Evolutionary conservation across 1,140 invertebrate species (phyloP).

Genomic region (Ceratina japonica): DNA sequence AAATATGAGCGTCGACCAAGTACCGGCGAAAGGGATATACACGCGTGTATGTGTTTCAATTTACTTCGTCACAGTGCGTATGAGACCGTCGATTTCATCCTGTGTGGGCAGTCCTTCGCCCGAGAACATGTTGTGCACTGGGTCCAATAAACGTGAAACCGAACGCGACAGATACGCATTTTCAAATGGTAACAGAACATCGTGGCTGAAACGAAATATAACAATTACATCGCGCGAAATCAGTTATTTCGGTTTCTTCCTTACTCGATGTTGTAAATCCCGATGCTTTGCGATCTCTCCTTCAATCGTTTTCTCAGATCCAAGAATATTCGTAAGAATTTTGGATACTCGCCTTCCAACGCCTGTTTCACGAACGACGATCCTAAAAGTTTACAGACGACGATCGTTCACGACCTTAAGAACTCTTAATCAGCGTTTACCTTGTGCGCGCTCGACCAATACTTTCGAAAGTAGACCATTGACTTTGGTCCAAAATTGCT

Average conservation of each 20-base stretch:
- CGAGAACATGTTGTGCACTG: constrained; percentile 91
- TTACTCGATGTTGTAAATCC: constrained; percentile 73
- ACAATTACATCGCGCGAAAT: background rate
- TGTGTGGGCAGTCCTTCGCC: constrained; percentile 81
- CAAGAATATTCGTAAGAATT: constrained; percentile 85
- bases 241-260: constrained; percentile 21
- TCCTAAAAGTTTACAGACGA: constrained; percentile 51
- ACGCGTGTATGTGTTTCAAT: background rate
- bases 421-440: constrained; percentile 66
- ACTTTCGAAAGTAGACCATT: constrained; percentile 79
- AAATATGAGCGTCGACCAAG: background rate
- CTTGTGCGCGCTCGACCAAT: constrained; percentile 79
- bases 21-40: too few relatives aligned
- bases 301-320: constrained; percentile 84
- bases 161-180: constrained; percentile 93
- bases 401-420: constrained; percentile 7
- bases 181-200: constrained; percentile 86
- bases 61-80: constrained; percentile 85
- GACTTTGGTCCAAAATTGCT: constrained; percentile 81
- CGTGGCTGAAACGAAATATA: constrained; percentile 68
- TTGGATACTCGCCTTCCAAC: constrained; percentile 93
- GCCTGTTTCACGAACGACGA: constrained; percentile 90
- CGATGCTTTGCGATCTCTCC: constrained; percentile 71
- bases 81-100: constrained; percentile 85
- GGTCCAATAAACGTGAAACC: constrained; percentile 89